phyloP scores from a whole-genome alignment of 2,888 invertebrate genomes.

The Melanargia galathea region DNA sequence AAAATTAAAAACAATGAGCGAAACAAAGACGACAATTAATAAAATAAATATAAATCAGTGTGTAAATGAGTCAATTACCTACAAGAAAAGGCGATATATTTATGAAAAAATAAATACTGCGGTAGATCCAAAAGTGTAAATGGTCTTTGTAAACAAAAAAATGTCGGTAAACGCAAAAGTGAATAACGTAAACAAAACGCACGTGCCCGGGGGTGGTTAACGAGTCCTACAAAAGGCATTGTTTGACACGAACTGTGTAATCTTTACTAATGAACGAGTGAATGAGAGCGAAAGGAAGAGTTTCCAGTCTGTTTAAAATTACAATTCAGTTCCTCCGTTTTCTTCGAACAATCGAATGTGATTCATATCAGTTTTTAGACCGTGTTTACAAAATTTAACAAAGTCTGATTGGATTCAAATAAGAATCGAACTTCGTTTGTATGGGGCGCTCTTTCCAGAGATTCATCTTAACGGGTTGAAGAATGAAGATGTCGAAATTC shows the following conservation, averaged over 20 bases:
- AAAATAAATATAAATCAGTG: not conserved
- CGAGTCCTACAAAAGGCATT: constrained; percentile 24
- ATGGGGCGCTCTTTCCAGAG: too few relatives aligned
- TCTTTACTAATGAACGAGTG: constrained; percentile 31
- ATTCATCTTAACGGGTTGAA: too few relatives aligned
- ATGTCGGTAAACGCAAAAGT: constrained; percentile 29
- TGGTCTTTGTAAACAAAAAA: constrained; percentile 15
- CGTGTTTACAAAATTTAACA: too few relatives aligned
- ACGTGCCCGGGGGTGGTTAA: constrained; percentile 51
- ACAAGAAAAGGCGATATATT: not conserved
- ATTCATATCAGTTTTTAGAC: too few relatives aligned
- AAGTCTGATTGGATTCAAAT: too few relatives aligned
- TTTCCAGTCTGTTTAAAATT: constrained; percentile 9
- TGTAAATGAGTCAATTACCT: not conserved
- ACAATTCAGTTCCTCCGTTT: not conserved
- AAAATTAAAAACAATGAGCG: too few relatives aligned
- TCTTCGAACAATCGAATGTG: not conserved
- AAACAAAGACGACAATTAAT: too few relatives aligned
- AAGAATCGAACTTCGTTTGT: too few relatives aligned
- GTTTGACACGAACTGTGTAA: constrained; percentile 26
- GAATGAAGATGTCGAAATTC: too few relatives aligned
- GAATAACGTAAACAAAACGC: constrained; percentile 56
- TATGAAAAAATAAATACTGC: constrained; percentile 16
- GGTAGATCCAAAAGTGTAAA: constrained; percentile 26
- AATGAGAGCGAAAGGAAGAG: constrained; percentile 29